Conservation (phyloP, 2,888 invertebrate genomes). For the Brachypterus glaber region DNA sequence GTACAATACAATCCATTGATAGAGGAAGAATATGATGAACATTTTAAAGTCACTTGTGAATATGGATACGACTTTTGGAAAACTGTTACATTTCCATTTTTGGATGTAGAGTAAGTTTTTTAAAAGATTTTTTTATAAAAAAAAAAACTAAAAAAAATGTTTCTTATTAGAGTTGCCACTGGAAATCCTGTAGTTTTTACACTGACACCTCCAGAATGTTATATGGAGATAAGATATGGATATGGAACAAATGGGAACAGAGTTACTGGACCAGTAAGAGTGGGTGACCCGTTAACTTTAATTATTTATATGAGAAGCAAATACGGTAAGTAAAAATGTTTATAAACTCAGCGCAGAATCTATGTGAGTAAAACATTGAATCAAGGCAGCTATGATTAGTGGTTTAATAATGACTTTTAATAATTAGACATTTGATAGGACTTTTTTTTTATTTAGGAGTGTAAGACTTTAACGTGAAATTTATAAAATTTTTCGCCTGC, state of each 20-base stretch:
- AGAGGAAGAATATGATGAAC: slow-evolving; percentile 89
- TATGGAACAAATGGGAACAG: slow-evolving; percentile 80
- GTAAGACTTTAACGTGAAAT: too few species aligned
- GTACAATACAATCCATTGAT: slow-evolving; percentile 89
- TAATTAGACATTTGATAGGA: neutral
- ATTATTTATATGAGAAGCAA: slow-evolving; percentile 92
- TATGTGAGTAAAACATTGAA: too few species aligned
- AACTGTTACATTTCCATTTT: slow-evolving; percentile 88
- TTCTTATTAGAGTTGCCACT: slow-evolving; percentile 69
- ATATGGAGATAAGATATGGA: slow-evolving; percentile 90
- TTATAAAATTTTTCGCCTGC: too few species aligned
- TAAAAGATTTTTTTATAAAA: neutral
- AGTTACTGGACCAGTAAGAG: slow-evolving; percentile 81
- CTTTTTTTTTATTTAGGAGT: neutral
- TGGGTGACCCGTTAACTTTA: slow-evolving; percentile 84
- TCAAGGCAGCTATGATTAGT: too few species aligned
- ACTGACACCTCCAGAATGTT: slow-evolving; percentile 85
- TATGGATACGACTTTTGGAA: slow-evolving; percentile 96
- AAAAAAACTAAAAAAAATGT: slow-evolving; percentile 1
- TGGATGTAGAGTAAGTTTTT: slow-evolving; percentile 82
- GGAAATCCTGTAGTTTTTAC: slow-evolving; percentile 92
- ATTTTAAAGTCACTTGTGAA: slow-evolving; percentile 92
- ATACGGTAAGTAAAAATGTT: slow-evolving; percentile 62
- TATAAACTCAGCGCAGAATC: too few species aligned
- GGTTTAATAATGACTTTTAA: too few species aligned